Base-by-base conservation (phyloP, 1,140 invertebrate genomes). In the Drosophila teissieri region DNA sequence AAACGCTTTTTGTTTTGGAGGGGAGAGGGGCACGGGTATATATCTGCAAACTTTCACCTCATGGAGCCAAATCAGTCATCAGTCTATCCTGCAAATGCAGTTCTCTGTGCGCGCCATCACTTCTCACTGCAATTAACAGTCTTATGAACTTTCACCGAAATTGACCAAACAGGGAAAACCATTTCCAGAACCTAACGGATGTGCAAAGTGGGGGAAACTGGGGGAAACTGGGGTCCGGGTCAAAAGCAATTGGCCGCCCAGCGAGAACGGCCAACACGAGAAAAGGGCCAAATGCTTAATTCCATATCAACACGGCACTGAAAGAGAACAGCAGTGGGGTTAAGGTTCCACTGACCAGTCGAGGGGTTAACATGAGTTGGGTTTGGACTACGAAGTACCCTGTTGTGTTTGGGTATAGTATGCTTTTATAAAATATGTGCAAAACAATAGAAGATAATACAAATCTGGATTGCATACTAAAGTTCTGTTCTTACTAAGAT, bases 231-330 rank as follows among this genome's bases (percentile, higher is more conserved):
- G 60, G 56, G 64, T 67, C 46, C 58, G 65, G 84, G 77, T 89
- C 85, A 89, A 84, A 90, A 89, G 85, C 80, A 84, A 89, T 89
- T 89, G 85, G 78, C 84, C 85, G 77, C 65, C 80, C 84, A 80
- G 79, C 80, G 63, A 49, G 65, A 40, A 53, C 51, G 39, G 27
- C 51, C 60, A 62, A 58, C 67, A 37, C 36, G 57, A 78, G 72
- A 72, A 72, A 78, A 73, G 67, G 85, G 83, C 83, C 72, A 46
- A 58, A 54, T 63, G 64, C 65, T 67, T 83, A 86, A 86, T 89
- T 81, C 67, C 48, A 49, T 53, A 53, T 57, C 64, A 58, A 78
- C 84, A 83, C 42, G 83, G 61, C 75, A 86, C 36, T 48, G 22
- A 12, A 42, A 45, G 19, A 37, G 45, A 51, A 72, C 42, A 69